Evolutionary conservation across 2,888 invertebrate genomes (phyloP).

Genomic region (Brachyptera putata): DNA sequence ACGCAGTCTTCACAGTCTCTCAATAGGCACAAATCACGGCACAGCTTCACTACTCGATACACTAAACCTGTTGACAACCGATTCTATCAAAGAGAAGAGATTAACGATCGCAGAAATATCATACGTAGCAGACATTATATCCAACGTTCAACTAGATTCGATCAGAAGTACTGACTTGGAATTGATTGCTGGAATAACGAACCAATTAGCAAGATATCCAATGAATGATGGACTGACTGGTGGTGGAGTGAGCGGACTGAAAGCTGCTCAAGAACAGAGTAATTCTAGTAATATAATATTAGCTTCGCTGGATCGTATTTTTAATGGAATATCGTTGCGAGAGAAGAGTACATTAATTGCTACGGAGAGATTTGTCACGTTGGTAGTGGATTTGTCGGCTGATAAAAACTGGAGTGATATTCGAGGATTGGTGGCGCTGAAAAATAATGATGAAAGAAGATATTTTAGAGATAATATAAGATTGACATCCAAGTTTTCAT

Average conservation of each 20-base stretch:
- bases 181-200: too few species aligned
- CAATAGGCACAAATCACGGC: too few species aligned
- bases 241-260: too few species aligned
- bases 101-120: too few species aligned
- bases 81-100: too few species aligned
- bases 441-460: not conserved
- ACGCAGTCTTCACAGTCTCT: too few species aligned
- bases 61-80: too few species aligned
- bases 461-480: slow-evolving; percentile 12
- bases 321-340: slow-evolving; percentile 43
- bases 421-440: slow-evolving; percentile 13
- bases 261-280: slow-evolving; percentile 41
- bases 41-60: too few species aligned
- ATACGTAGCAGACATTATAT: too few species aligned
- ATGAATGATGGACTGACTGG: not conserved
- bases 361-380: slow-evolving; percentile 16
- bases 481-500: too few species aligned
- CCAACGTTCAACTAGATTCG: too few species aligned
- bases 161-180: slow-evolving; percentile 17
- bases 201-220: too few species aligned
- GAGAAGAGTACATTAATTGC: not conserved
- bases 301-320: slow-evolving; percentile 54
- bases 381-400: slow-evolving; percentile 18
- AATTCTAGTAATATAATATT: slow-evolving; percentile 62
- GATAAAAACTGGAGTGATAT: slow-evolving; percentile 2